phyloP scores from a whole-genome alignment of 92 coral and sea anemone genomes.

The Zoanthus sansibaricus region DNA sequence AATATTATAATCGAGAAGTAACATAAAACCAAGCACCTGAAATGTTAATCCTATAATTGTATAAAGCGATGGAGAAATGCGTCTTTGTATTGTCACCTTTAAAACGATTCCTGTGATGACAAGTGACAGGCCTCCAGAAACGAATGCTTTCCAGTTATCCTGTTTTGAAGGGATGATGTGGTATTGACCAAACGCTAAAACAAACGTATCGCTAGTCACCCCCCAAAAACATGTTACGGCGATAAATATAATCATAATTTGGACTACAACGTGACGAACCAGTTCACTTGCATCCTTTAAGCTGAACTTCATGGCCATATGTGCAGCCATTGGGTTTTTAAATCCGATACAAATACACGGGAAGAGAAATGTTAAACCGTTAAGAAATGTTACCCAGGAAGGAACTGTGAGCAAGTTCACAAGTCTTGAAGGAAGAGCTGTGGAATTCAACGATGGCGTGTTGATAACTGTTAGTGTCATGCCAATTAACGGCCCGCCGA shows the following conservation, averaged over 20 bases:
- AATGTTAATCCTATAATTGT: conserved; percentile 77
- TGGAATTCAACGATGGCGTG: conserved; percentile 7
- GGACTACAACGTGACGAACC: conserved; percentile 64
- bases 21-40: conserved; percentile 75
- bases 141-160: conserved; percentile 89
- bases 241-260: conserved; percentile 70
- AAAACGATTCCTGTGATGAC: conserved; percentile 71
- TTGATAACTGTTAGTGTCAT: conserved; percentile 60
- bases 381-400: conserved; percentile 87
- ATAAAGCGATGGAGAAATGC: conserved; percentile 71
- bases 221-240: conserved; percentile 94
- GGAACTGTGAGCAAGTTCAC: conserved; percentile 87
- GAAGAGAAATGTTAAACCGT: conserved; percentile 75
- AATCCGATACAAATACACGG: conserved; percentile 84
- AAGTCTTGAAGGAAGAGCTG: conserved; percentile 45
- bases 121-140: conserved; percentile 85
- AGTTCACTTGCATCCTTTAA: conserved; percentile 89
- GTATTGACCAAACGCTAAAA: conserved; percentile 94
- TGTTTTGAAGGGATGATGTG: conserved; percentile 66
- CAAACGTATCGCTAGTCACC: conserved; percentile 78
- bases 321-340: conserved; percentile 95
- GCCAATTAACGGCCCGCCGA: conserved; percentile 90
- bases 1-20: conserved; percentile 73
- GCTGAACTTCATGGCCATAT: conserved; percentile 92
- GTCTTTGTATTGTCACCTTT: conserved; percentile 74